phyloP scores from a whole-genome alignment of 2,888 invertebrate species.

The Caenorhabditis sulstoni region DNA sequence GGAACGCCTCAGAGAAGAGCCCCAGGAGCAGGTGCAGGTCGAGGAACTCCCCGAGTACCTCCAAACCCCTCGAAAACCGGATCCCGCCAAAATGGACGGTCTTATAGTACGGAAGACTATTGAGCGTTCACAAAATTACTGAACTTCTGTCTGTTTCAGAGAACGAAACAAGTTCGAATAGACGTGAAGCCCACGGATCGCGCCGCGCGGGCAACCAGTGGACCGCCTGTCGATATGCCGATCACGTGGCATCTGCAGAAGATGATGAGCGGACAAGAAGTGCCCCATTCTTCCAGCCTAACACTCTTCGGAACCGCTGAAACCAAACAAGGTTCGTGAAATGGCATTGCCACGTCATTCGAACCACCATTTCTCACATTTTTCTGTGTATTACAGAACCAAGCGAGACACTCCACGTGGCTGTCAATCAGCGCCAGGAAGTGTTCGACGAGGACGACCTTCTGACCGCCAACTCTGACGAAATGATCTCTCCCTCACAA shows the following conservation, averaged over 20 bases:
- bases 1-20: constrained; percentile 3
- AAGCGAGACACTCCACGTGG: too few species aligned
- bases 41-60: constrained; percentile 40
- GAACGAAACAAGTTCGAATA: constrained; percentile 31
- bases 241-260: constrained; percentile 11
- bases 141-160: constrained; percentile 12
- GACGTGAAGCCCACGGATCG: not conserved
- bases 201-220: constrained; percentile 7
- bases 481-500: constrained; percentile 5
- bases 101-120: constrained; percentile 25
- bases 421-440: not conserved
- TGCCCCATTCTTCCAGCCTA: not conserved
- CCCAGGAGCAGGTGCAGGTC: not conserved
- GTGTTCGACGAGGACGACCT: constrained; percentile 29
- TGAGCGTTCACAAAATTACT: too few species aligned
- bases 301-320: constrained; percentile 32
- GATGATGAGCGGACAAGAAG: not conserved
- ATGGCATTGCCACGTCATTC: not conserved
- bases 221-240: constrained; percentile 43
- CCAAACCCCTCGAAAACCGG: constrained; percentile 32
- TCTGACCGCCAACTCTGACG: not conserved
- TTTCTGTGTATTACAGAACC: too few species aligned
- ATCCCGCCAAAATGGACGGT: constrained; percentile 29
- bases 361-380: too few species aligned
- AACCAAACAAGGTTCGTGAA: not conserved